A percentile compares a stretch with the other conserved stretches of the same genome.
These are phyloP conservation scores for Dryoscopus gambensis DNA, from an alignment of 2,113 vertebrate genomes.

Conservation along the genomic window DNA sequence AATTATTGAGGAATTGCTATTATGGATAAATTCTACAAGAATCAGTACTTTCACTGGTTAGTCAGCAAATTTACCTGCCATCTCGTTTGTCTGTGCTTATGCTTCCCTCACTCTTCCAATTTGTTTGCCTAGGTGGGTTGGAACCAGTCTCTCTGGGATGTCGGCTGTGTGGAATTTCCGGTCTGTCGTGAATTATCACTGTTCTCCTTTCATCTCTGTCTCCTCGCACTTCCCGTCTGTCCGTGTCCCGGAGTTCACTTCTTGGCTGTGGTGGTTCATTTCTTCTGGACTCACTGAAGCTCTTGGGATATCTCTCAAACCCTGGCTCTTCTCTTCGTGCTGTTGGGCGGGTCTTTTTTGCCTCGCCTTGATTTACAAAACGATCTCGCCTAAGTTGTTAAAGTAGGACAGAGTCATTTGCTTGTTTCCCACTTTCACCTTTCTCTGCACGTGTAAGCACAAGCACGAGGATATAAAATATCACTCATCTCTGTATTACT, in stretches of 20 bases:
- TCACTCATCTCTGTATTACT: not conserved
- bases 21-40: not conserved
- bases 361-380: constrained; percentile 86
- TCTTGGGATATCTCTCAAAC: constrained; percentile 90
- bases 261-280: constrained; percentile 79
- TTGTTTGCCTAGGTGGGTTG: constrained; percentile 68
- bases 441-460: not conserved
- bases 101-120: constrained; percentile 85
- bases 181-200: constrained; percentile 82
- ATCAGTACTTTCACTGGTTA: too few relatives aligned
- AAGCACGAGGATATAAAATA: not conserved
- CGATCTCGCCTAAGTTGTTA: constrained; percentile 80
- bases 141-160: constrained; percentile 82
- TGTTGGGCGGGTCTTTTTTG: constrained; percentile 85
- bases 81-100: constrained; percentile 85
- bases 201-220: constrained; percentile 88
- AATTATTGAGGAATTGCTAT: not conserved
- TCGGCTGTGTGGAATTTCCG: constrained; percentile 80
- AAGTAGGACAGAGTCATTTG: not conserved
- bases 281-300: constrained; percentile 84
- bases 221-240: constrained; percentile 84
- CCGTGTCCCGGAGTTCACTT: constrained; percentile 83
- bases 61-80: constrained; percentile 74
- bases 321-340: constrained; percentile 81
- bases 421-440: not conserved